Evolutionary conservation across 2,113 vertebrate genomes (phyloP), one percentile per base, ranked within the genome.

Genomic region (Hypanus sabinus): DNA sequence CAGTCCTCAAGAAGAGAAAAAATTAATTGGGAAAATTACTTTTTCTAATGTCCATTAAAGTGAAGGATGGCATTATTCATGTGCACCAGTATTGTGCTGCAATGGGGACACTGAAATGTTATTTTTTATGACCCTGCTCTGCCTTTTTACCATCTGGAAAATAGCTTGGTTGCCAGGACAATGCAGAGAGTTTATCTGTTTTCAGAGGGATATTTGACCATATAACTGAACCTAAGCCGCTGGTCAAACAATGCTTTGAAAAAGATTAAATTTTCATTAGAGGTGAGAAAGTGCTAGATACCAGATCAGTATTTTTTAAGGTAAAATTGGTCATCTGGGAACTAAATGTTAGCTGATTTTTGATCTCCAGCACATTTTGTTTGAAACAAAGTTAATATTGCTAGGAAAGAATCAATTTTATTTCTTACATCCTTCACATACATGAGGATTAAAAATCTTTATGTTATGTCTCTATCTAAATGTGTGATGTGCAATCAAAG

Each of bases 21-120:
- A 91, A 68, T 70, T 91, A 91, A 93, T 93, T 93, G 68, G 91
- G 70, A 93, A 93, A 93, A 75, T 73, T 93, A 70, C 68, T 93
- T 71, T 71, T 92, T 75, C 91, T 14, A 93, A 93, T 93, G 70
- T 75, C 38, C 91, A 55, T 93, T 30, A 93, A 27, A 8, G 38
- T 92, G 91, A 93, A 75, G 91, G 33, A 75, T 93, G 36, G 30
- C 70, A 55, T 93, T 93, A 93, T 73, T 75, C 70, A 55, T 30
- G 22, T 14, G 46, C 36, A 55, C 33, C 38, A 73, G 38, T 92
- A 71, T 71, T 71, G 62, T 71, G 33, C 18, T 71, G 20, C 70
- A 71, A 22, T 73, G 38, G 12, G 38, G 65, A 46, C 22, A 73
- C 11, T 30, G 24, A 27, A 93, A 38, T 33, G 55, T 75, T 93